A percentile compares a stretch with the other conserved stretches of the same genome.
Evolutionary conservation across 2,113 vertebrate species (phyloP).

Genomic region (Spermophilus dauricus): DNA sequence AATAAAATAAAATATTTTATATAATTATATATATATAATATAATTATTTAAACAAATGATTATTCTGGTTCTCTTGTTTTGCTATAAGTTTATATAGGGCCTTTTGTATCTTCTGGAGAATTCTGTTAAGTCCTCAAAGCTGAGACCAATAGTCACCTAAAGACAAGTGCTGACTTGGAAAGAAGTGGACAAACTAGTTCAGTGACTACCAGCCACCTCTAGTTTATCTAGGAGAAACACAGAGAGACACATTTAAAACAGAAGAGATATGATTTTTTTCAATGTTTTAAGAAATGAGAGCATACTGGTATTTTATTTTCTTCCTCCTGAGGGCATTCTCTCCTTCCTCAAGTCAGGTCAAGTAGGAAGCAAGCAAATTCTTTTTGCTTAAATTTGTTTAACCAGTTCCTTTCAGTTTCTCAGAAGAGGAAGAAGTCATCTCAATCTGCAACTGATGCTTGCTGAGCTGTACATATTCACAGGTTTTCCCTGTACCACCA

Average conservation of each 20-base stretch:
- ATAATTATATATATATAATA: background rate
- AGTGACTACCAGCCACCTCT: background rate
- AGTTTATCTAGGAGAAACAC: background rate
- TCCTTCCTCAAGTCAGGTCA: background rate
- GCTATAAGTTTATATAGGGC: background rate
- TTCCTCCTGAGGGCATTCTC: background rate
- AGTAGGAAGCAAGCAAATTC: background rate
- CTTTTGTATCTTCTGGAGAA: background rate
- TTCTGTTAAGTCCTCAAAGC: background rate
- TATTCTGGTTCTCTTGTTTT: conserved; percentile 20
- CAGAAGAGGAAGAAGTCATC: background rate
- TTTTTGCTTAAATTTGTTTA: background rate
- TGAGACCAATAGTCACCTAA: background rate
- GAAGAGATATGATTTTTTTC: background rate
- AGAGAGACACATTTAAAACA: background rate
- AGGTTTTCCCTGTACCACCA: background rate
- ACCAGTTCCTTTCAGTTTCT: no score
- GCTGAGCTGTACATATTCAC: background rate
- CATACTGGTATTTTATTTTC: background rate
- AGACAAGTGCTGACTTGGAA: background rate
- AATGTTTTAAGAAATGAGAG: conserved; percentile 19
- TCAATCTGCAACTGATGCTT: background rate
- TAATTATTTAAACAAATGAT: conserved; percentile 55
- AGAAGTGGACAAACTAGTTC: background rate
- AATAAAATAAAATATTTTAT: conserved; percentile 24